A percentile compares a stretch with the other conserved stretches of the same genome.
These are phyloP conservation scores for Tyto alba DNA, from an alignment of 2,113 vertebrate species.

Conservation along the genomic window DNA sequence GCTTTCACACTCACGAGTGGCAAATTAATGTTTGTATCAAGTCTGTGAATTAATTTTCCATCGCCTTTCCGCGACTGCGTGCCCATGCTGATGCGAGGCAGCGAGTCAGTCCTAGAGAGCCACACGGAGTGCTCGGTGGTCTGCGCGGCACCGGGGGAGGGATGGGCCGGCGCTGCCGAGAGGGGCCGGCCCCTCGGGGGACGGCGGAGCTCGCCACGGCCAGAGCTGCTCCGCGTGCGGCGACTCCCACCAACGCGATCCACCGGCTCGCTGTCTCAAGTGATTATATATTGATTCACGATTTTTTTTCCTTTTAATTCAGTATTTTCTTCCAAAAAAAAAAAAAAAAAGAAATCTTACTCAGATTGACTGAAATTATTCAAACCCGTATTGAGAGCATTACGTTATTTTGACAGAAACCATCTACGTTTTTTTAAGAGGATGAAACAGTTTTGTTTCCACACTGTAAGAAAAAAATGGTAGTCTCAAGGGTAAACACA, in stretches of 20 bases:
- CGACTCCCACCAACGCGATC: accelerated
- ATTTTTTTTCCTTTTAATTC: neutral
- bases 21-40: neutral
- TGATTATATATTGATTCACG: neutral
- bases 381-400: neutral
- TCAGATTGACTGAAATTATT: neutral
- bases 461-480: neutral
- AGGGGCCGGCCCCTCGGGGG: neutral
- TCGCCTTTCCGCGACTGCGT: neutral
- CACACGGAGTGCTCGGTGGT: neutral
- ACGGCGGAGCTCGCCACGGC: accelerated
- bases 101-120: neutral
- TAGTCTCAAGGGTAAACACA: neutral
- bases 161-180: neutral
- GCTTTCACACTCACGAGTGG: neutral
- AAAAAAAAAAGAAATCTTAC: neutral
- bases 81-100: neutral
- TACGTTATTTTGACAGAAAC: neutral
- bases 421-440: neutral
- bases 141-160: neutral
- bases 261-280: neutral
- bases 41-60: neutral
- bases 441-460: neutral
- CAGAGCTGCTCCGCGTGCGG: neutral
- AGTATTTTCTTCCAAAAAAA: neutral